A percentile compares a stretch with the other conserved stretches of the same genome.
These are phyloP conservation scores for Spodoptera exigua DNA, from an alignment of 2,888 invertebrate species.

Conservation along the genomic window DNA sequence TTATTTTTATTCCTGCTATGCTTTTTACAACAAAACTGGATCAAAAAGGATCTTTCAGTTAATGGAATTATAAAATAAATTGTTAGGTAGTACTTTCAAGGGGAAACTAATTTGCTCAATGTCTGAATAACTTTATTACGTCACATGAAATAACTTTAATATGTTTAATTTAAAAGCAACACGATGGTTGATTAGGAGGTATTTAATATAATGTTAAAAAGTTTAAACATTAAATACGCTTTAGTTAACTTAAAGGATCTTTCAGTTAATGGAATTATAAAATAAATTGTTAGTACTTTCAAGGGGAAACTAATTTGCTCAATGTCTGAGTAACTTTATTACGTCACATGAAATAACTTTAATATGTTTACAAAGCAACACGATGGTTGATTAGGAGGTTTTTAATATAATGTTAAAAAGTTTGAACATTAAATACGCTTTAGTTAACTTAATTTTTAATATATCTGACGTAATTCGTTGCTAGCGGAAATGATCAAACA, in stretches of 20 bases:
- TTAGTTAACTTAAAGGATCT: slow-evolving; percentile 26
- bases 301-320: too few relatives aligned
- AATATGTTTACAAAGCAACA: slow-evolving; percentile 19
- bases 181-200: slow-evolving; percentile 6
- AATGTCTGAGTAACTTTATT: too few relatives aligned
- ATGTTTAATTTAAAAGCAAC: slow-evolving; percentile 21
- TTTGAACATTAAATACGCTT: slow-evolving; percentile 32
- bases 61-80: too few relatives aligned
- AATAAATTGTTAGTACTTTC: too few relatives aligned
- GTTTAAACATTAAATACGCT: slow-evolving; percentile 34
- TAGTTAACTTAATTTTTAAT: slow-evolving; percentile 39
- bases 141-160: slow-evolving; percentile 11
- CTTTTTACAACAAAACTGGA: too few relatives aligned
- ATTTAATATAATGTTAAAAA: slow-evolving; percentile 29
- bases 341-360: slow-evolving; percentile 10
- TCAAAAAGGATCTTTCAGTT: too few relatives aligned
- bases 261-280: too few relatives aligned
- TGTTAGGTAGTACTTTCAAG: too few relatives aligned
- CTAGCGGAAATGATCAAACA: slow-evolving; percentile 54
- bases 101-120: too few relatives aligned
- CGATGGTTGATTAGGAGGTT: slow-evolving; percentile 7
- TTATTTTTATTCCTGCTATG: background rate
- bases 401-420: slow-evolving; percentile 32
- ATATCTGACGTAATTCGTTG: slow-evolving; percentile 52
- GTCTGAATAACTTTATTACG: too few relatives aligned